phyloP scores from a whole-genome alignment of 2,113 vertebrate genomes.

The Thunnus maccoyii region DNA sequence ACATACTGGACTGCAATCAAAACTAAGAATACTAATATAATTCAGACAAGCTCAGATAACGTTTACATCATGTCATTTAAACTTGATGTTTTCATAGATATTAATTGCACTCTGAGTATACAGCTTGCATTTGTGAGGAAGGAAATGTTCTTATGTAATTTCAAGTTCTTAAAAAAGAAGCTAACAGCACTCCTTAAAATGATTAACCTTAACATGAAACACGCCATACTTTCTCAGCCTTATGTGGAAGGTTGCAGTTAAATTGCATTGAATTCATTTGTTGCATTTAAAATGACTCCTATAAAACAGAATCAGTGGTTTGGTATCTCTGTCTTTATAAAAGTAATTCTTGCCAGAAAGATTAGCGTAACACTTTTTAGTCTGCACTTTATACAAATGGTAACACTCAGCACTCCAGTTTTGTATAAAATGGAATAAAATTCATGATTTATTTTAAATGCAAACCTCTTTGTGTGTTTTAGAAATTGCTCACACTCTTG shows the following conservation, averaged over 20 bases:
- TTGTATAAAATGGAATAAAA: not conserved
- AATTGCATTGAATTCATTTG: not conserved
- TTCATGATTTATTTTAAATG: not conserved
- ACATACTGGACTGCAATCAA: not conserved
- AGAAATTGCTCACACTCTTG: not conserved
- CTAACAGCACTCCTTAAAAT: not conserved
- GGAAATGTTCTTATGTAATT: slow-evolving; percentile 11
- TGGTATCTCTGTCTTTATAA: not conserved
- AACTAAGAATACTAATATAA: slow-evolving; percentile 9
- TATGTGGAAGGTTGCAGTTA: not conserved
- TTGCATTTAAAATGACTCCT: not conserved
- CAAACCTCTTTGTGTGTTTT: not conserved
- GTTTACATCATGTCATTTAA: not conserved
- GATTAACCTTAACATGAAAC: not conserved
- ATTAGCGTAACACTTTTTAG: not conserved
- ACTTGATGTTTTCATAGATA: not conserved
- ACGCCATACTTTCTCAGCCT: not conserved
- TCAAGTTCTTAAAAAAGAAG: not conserved
- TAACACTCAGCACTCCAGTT: slow-evolving; percentile 35
- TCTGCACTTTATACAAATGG: slow-evolving; percentile 30
- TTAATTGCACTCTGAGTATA: not conserved
- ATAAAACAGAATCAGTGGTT: not conserved
- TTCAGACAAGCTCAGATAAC: not conserved
- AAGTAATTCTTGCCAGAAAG: not conserved
- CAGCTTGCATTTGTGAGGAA: slow-evolving; percentile 13